Evolutionary conservation across 2,113 vertebrate genomes (phyloP).

Genomic region (Hassar affinis): DNA sequence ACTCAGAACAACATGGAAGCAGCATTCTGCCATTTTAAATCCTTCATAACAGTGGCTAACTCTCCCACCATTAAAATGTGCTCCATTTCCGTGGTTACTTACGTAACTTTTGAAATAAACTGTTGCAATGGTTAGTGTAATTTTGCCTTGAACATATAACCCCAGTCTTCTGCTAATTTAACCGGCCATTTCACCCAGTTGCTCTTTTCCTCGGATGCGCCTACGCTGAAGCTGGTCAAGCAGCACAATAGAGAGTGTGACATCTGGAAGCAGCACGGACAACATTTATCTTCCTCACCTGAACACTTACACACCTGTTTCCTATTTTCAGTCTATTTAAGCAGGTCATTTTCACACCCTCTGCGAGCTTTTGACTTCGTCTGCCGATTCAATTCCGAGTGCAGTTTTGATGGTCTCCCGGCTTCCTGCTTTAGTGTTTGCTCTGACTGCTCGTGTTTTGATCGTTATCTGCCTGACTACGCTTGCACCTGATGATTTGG

Average conservation of each 20-base stretch:
- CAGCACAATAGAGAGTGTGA: not conserved
- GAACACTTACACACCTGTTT: not conserved
- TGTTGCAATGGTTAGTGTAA: too few species aligned
- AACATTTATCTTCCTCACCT: not conserved
- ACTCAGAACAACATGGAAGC: slow-evolving; percentile 16
- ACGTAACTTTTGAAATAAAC: not conserved
- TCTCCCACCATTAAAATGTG: not conserved
- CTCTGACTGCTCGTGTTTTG: not conserved
- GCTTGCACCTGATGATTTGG: not conserved
- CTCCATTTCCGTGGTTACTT: not conserved
- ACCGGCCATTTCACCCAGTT: not conserved
- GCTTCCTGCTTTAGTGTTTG: not conserved
- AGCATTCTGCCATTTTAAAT: not conserved
- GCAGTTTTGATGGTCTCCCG: not conserved
- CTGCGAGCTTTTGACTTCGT: not conserved
- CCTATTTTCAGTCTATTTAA: not conserved
- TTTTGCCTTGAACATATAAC: not conserved
- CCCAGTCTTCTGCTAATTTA: not conserved
- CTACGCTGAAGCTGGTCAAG: not conserved
- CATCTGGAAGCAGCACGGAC: not conserved
- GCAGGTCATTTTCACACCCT: not conserved
- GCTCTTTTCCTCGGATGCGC: not conserved
- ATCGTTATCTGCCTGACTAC: not conserved
- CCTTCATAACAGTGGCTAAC: not conserved
- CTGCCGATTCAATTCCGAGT: not conserved